Base-by-base conservation (phyloP, 2,113 vertebrate species). In the Scomber japonicus region DNA sequence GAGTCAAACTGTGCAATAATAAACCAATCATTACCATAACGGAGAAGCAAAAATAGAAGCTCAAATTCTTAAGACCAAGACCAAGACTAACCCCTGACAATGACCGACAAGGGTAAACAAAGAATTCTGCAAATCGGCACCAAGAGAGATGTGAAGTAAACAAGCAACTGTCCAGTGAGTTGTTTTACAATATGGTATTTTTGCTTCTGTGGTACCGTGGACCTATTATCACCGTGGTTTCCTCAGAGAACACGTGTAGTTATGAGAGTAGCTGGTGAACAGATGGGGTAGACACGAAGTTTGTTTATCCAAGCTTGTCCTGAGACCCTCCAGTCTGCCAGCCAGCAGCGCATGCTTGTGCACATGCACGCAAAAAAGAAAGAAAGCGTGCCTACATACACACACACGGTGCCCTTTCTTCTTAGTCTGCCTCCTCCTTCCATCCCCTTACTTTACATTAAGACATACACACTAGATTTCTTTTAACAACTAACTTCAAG, bases 401-500 rank as follows among this genome's bases (percentile, higher is more conserved):
- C 74, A 54, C 59, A 68, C 77, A 69, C 75, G 77, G 69, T 31
- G 78, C 60, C 83, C 74, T 80, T 79, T 83, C 69, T 77, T 79
- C 74, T 70, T 63, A 0, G n/a, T 66, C 75, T 56, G 24, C 16
- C 45, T 70, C 67, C 35, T 78, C 65, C 53, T 78, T 70, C 69
- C 17, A 61, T 35, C 63, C 56, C 27, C 49, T 65, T 62, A 35
- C 68, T 87, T 76, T 86, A 83, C 80, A 88, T 93, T 93, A 94
- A 94, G 90, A 94, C 81, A 88, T 66, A 82, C 83, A 90, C 54
- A 91, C 82, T 80, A 70, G 14, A 54, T 74, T 61, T 69, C 78
- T 82, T 77, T 84, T 67, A 82, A 84, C 82, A 79, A 72, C 71
- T 82, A 92, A 89, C 78, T 93, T 95, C 91, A 95, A 95, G 94